Evolutionary conservation across 2,113 vertebrate species (phyloP).

Genomic region (Excalfactoria chinensis): DNA sequence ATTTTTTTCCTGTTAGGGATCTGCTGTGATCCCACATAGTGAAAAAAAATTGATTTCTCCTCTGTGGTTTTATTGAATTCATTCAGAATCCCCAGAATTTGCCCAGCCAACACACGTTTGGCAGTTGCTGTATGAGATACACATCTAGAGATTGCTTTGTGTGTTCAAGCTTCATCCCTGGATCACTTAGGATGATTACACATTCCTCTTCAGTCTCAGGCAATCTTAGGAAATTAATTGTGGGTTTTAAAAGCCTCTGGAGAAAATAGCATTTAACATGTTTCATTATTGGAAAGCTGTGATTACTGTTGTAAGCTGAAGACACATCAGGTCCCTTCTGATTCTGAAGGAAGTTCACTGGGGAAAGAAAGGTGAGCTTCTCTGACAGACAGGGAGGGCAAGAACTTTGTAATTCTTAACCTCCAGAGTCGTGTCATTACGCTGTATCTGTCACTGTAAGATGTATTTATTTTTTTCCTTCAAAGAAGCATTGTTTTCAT

Average conservation of each 20-base stretch:
- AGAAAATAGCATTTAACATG: not conserved
- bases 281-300: not conserved
- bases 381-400: not conserved
- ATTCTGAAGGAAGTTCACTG: not conserved
- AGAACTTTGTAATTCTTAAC: not conserved
- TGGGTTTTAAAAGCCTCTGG: not conserved
- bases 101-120: not conserved
- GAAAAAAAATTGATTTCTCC: not conserved
- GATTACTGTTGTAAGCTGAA: not conserved
- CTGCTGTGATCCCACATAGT: not conserved
- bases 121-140: not conserved
- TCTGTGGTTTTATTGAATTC: not conserved
- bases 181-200: not conserved
- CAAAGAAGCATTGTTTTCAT: not conserved
- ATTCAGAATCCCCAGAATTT: not conserved
- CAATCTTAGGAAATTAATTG: not conserved
- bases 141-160: not conserved
- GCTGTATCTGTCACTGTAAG: not conserved
- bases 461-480: not conserved
- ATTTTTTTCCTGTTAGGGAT: not conserved
- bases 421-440: not conserved
- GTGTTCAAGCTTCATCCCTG: not conserved
- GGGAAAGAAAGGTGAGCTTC: not conserved
- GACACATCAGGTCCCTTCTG: not conserved
- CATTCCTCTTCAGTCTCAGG: not conserved